A percentile compares a stretch with the other conserved stretches of the same genome.
phyloP scores from a whole-genome alignment of 2,113 vertebrate species.

The Phainopepla nitens region DNA sequence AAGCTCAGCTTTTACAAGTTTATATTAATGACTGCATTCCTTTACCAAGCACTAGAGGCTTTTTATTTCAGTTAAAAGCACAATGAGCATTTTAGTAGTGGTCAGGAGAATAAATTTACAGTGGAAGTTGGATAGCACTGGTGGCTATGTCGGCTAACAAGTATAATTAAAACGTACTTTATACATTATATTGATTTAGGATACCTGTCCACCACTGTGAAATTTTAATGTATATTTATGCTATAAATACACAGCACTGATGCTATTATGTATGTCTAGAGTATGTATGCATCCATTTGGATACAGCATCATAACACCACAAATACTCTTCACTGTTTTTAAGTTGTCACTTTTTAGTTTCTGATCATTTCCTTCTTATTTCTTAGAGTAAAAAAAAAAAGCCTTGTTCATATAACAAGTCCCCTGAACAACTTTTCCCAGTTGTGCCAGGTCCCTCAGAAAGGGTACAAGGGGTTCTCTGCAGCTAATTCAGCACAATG shows the following conservation, averaged over 20 bases:
- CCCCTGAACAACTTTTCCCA: background rate
- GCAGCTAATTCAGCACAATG: background rate
- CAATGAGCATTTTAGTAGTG: background rate
- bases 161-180: background rate
- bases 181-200: background rate
- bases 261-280: background rate
- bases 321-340: background rate
- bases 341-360: background rate
- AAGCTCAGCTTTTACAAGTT: background rate
- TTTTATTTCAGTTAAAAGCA: background rate
- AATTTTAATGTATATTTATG: background rate
- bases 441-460: background rate
- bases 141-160: background rate
- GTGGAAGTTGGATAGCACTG: background rate
- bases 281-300: background rate
- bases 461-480: accelerated
- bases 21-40: background rate
- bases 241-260: background rate
- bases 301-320: background rate
- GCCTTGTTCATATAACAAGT: background rate
- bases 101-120: background rate
- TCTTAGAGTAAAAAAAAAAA: background rate
- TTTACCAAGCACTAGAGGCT: background rate
- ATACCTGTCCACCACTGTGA: background rate
- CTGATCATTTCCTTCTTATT: background rate